Percentiles rank a stretch among this genome's conserved stretches.
These are phyloP conservation scores for Dolomedes plantarius DNA, from an alignment of 2,888 invertebrate species.

Conservation along the genomic window DNA sequence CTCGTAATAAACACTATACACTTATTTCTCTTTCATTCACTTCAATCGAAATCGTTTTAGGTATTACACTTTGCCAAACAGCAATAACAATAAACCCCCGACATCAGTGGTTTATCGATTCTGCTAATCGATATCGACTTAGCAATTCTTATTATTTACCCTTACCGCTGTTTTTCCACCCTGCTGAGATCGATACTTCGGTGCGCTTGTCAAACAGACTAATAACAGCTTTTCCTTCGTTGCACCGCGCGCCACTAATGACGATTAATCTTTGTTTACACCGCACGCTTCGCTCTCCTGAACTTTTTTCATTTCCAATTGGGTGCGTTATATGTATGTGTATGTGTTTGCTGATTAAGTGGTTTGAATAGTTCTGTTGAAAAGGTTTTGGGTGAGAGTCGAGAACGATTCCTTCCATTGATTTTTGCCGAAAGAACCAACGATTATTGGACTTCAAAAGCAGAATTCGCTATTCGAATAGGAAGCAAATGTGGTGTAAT, in stretches of 20 bases:
- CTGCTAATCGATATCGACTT: conserved; percentile 19
- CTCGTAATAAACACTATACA: background rate
- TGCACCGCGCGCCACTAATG: conserved; percentile 37
- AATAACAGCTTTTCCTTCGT: conserved; percentile 53
- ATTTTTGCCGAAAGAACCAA: background rate
- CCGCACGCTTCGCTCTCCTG: conserved; percentile 24
- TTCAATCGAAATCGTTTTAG: conserved; percentile 16
- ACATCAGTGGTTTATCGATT: conserved; percentile 13
- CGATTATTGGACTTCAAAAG: conserved; percentile 14
- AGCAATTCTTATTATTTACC: conserved; percentile 23
- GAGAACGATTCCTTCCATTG: conserved; percentile 23
- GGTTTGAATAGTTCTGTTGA: background rate
- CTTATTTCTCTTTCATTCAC: background rate
- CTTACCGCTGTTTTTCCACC: conserved; percentile 17
- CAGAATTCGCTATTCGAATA: background rate
- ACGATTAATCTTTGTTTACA: conserved; percentile 67
- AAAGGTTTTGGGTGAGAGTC: conserved; percentile 4
- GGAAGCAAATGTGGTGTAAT: too few species aligned
- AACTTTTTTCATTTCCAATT: conserved; percentile 7
- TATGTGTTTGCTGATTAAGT: conserved; percentile 24
- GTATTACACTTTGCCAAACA: conserved; percentile 12
- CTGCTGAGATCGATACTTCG: conserved; percentile 43
- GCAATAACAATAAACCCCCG: conserved; percentile 17
- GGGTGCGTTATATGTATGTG: background rate
- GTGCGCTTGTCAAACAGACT: conserved; percentile 67